Evolutionary conservation across 64 coral and sea anemone genomes (phyloP).

Genomic region (Actinia equina): DNA sequence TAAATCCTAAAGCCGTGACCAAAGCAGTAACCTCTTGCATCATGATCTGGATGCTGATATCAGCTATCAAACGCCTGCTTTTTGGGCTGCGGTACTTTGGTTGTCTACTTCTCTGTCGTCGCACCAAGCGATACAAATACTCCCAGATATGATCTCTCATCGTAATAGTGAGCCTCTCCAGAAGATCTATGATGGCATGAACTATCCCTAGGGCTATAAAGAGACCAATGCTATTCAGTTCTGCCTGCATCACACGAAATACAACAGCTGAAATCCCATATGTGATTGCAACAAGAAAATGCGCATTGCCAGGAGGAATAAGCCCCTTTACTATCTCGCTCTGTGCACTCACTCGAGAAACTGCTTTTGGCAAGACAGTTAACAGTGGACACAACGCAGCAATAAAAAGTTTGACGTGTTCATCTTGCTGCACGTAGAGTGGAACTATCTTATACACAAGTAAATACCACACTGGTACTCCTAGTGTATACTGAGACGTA

Average conservation of each 20-base stretch:
- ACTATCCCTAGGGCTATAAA: slow-evolving; percentile 43
- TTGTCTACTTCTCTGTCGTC: slow-evolving; percentile 3
- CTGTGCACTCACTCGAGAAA: slow-evolving; percentile 44
- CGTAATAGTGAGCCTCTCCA: slow-evolving; percentile 49
- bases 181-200: slow-evolving; percentile 41
- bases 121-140: slow-evolving; percentile 28
- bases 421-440: not conserved
- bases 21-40: slow-evolving; percentile 49
- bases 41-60: slow-evolving; percentile 64
- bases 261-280: slow-evolving; percentile 52
- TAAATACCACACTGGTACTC: not conserved
- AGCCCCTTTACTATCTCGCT: slow-evolving; percentile 17
- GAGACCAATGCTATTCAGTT: slow-evolving; percentile 29
- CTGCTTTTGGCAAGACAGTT: slow-evolving; percentile 38
- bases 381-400: slow-evolving; percentile 29
- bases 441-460: not conserved
- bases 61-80: slow-evolving; percentile 54
- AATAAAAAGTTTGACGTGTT: not conserved
- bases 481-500: slow-evolving; percentile 26
- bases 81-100: slow-evolving; percentile 26
- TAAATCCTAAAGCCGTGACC: slow-evolving; percentile 37
- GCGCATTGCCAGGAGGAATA: slow-evolving; percentile 37
- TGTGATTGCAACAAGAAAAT: slow-evolving; percentile 54
- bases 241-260: slow-evolving; percentile 69
- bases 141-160: slow-evolving; percentile 67